Evolutionary conservation across 2,888 invertebrate genomes (phyloP), one percentile per base, ranked within the genome.

Genomic region (Epiblema foenella): DNA sequence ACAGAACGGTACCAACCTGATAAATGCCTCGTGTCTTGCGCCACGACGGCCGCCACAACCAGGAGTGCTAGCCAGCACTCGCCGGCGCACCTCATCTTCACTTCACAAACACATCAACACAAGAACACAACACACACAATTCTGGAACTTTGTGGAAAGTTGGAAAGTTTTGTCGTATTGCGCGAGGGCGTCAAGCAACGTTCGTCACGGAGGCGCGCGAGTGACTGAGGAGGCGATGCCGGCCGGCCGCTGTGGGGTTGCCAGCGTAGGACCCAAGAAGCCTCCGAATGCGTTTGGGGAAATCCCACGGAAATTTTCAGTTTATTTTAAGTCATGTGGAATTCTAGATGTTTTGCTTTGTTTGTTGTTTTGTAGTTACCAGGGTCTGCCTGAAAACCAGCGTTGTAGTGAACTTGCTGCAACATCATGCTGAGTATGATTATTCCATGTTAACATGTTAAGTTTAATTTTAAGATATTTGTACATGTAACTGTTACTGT

Each of bases 101-200:
- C 85, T 82, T 84, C 88, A 87, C 84, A 84, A 84, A 85, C 91
- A 90, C 92, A 91, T 91, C 88, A 88, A 93, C 91, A 90, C 89
- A 60, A 75, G 54, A 57, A 75, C 58, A 68, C 37, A 60, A 78
- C 81, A 77, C 77, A 81, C 75, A 62, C 72, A 65, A 67, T 69
- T 49, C 52, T 56, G 58, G 65, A 66, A 79, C 80, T 75, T 84
- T 78, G 86, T 67, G 77, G 79, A 80, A 79, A 84, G 79, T 79
- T 75, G 85, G 90, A 91, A 92, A 91, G 91, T 91, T 84, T 86
- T 90, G 85, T 46, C 46, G 46, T 46, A 2, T n/a, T n/a, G n/a
- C 46, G 8, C 7, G 7, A n/a, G 46, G n/a, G 81, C 89, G 88
- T 88, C 87, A 89, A 88, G 89, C 87, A 82, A 79, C 74, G 77